Percentiles rank a stretch among this genome's conserved stretches.
These are phyloP conservation scores for Hemicordylus capensis DNA, from an alignment of 2,113 vertebrate species.

Conservation along the genomic window DNA sequence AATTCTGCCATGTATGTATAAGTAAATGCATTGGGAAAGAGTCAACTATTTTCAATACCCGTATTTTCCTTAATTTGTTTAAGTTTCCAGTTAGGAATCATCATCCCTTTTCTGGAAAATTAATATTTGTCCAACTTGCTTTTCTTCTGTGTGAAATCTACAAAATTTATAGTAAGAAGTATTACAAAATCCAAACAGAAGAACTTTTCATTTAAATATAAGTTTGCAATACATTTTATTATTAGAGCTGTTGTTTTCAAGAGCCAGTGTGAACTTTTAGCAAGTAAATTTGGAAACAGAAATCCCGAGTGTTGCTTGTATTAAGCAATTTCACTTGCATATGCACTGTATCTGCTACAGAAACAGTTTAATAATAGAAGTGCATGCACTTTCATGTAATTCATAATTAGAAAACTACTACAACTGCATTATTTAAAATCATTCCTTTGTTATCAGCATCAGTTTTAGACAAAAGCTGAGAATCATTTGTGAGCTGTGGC, in stretches of 20 bases:
- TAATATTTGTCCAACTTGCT: neutral
- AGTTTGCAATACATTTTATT: neutral
- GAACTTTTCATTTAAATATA: constrained; percentile 25
- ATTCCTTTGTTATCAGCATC: constrained; percentile 81
- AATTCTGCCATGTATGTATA: constrained; percentile 35
- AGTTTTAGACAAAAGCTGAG: constrained; percentile 82
- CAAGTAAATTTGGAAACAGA: constrained; percentile 29
- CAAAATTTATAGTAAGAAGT: neutral
- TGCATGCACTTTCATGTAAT: constrained; percentile 79
- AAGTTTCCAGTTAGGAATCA: neutral
- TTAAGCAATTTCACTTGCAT: constrained; percentile 38
- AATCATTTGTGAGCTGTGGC: constrained; percentile 83
- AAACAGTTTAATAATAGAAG: constrained; percentile 79
- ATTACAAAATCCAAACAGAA: constrained; percentile 19
- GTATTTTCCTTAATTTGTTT: neutral
- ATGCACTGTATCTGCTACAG: constrained; percentile 55
- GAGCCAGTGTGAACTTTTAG: constrained; percentile 51
- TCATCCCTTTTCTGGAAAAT: neutral
- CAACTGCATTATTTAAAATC: constrained; percentile 80
- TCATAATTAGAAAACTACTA: constrained; percentile 85
- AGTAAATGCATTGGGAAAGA: constrained; percentile 1
- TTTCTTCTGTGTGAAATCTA: constrained; percentile 31
- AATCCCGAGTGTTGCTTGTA: neutral
- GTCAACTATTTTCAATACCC: constrained; percentile 1
- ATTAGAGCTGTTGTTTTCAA: constrained; percentile 25